A percentile compares a stretch with the other conserved stretches of the same genome.
phyloP scores from a whole-genome alignment of 2,113 vertebrate genomes.

The Gopherus evgoodei region DNA sequence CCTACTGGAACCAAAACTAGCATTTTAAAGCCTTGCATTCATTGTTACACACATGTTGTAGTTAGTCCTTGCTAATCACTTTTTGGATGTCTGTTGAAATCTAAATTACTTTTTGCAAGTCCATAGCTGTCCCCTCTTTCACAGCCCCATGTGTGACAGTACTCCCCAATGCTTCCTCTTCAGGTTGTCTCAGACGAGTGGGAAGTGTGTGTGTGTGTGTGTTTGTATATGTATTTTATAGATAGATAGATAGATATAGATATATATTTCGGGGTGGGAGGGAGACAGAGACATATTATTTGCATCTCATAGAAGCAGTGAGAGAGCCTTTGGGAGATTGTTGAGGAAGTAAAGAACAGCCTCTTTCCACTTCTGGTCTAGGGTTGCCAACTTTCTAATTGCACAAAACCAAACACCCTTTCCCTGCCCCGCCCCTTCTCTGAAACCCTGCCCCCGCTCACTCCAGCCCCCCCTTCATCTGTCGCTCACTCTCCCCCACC shows the following conservation, averaged over 20 bases:
- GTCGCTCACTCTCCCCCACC: too few relatives aligned
- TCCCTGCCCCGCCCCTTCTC: too few relatives aligned
- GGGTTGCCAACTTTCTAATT: too few relatives aligned
- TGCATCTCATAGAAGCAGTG: neutral
- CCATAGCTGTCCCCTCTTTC: rapidly evolving
- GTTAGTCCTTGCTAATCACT: neutral
- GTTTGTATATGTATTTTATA: too few relatives aligned
- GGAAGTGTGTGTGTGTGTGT: neutral
- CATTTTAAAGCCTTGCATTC: neutral
- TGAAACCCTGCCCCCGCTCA: too few relatives aligned
- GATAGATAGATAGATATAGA: too few relatives aligned
- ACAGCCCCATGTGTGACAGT: neutral
- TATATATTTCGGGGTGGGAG: neutral
- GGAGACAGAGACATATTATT: neutral
- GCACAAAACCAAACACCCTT: too few relatives aligned
- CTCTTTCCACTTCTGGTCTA: neutral
- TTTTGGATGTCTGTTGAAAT: neutral
- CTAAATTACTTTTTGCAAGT: neutral
- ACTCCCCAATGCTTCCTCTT: neutral
- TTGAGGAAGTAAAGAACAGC: neutral
- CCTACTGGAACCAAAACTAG: neutral
- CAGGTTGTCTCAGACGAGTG: neutral
- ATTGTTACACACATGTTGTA: neutral
- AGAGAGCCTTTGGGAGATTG: neutral
- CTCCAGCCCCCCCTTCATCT: too few relatives aligned